phyloP scores from a whole-genome alignment of 2,888 invertebrate genomes.

The Ennomos quercinarius region DNA sequence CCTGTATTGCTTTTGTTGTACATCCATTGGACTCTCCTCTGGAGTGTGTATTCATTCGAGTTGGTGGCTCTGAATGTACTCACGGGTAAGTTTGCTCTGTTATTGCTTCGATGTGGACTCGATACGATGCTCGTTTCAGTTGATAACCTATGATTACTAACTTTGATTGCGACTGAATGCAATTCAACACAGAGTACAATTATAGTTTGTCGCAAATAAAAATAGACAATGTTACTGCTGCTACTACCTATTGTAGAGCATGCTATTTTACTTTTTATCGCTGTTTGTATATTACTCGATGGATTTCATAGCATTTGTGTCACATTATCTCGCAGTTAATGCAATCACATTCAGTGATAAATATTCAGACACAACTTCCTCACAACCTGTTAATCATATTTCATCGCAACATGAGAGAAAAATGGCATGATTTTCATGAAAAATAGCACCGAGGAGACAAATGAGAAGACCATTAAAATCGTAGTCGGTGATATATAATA shows the following conservation, averaged over 20 bases:
- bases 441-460: conserved; percentile 29
- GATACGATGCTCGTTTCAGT: conserved; percentile 18
- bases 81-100: conserved; percentile 12
- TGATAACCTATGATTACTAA: conserved; percentile 25
- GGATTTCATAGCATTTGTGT: neutral
- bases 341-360: conserved; percentile 18
- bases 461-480: conserved; percentile 32
- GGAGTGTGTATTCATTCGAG: conserved; percentile 9
- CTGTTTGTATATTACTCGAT: no score
- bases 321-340: neutral
- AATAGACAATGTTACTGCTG: neutral
- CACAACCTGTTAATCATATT: conserved; percentile 30
- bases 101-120: conserved; percentile 27
- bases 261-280: no score
- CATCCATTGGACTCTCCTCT: conserved; percentile 11
- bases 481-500: conserved; percentile 26
- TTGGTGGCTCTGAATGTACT: conserved; percentile 17
- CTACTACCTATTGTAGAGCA: no score
- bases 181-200: conserved; percentile 7
- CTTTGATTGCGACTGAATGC: conserved; percentile 15
- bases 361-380: conserved; percentile 19
- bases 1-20: conserved; percentile 31
- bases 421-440: conserved; percentile 27
- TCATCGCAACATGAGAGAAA: conserved; percentile 31
- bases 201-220: neutral